Conservation (phyloP, 2,888 invertebrate species). For the Archips xylosteana region DNA sequence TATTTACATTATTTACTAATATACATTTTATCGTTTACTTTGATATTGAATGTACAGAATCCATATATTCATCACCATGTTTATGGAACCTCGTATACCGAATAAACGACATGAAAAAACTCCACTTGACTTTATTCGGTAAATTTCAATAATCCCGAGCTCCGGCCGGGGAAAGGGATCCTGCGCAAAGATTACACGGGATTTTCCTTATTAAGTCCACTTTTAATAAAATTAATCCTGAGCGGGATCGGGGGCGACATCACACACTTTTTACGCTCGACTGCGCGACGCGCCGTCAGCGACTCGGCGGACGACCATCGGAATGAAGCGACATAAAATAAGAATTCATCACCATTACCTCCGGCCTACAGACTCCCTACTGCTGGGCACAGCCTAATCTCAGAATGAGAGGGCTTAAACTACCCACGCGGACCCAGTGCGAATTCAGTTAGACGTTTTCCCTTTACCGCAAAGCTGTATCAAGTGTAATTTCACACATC, state of each 20-base stretch:
- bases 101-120: slow-evolving; percentile 71
- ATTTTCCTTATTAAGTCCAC: slow-evolving; percentile 31
- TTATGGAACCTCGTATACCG: slow-evolving; percentile 78
- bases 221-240: slow-evolving; percentile 41
- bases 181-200: slow-evolving; percentile 16
- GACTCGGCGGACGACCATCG: neutral
- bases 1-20: slow-evolving; percentile 67
- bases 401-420: too few species aligned
- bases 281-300: neutral
- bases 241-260: slow-evolving; percentile 9
- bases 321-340: too few species aligned
- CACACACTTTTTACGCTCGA: slow-evolving; percentile 14
- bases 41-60: slow-evolving; percentile 81
- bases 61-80: slow-evolving; percentile 77
- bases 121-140: slow-evolving; percentile 38
- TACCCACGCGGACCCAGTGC: too few species aligned
- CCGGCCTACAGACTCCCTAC: too few species aligned
- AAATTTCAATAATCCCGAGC: slow-evolving; percentile 30
- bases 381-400: too few species aligned
- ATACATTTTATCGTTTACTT: slow-evolving; percentile 80
- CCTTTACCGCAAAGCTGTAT: too few species aligned
- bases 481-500: too few species aligned
- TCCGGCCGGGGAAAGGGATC: slow-evolving; percentile 2
- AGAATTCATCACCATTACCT: too few species aligned
- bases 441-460: too few species aligned